Evolutionary conservation across 1,140 invertebrate genomes (phyloP).

Genomic region (Babylonia areolata): DNA sequence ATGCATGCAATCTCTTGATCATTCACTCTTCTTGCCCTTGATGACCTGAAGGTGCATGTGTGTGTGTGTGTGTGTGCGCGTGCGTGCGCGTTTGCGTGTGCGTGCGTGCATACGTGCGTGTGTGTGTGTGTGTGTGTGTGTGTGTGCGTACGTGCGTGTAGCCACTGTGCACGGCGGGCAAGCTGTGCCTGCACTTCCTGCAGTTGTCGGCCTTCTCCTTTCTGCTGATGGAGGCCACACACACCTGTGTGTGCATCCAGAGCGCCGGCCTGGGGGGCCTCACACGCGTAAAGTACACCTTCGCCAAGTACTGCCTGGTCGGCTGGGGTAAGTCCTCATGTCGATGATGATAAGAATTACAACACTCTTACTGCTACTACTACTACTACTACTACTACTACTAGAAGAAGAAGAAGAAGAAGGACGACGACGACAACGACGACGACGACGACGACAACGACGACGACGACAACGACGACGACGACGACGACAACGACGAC

Average conservation of each 20-base stretch:
- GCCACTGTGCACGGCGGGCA: constrained; percentile 43
- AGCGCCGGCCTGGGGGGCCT: background rate
- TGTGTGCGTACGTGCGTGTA: constrained; percentile 24
- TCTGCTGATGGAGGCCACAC: constrained; percentile 50
- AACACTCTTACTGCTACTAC: no score
- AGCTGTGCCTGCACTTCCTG: constrained; percentile 48
- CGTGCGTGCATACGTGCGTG: background rate
- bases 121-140: background rate
- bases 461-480: no score
- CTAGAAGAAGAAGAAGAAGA: no score
- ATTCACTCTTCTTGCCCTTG: no score
- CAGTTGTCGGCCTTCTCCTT: constrained; percentile 51
- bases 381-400: no score
- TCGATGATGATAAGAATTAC: no score
- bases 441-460: no score
- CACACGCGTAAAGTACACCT: constrained; percentile 14
- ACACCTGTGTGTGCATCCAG: constrained; percentile 48
- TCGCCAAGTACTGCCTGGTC: constrained; percentile 51
- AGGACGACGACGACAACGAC: no score
- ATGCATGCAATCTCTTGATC: no score
- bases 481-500: no score
- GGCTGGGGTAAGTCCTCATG: constrained; percentile 54
- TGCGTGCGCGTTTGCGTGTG: background rate
- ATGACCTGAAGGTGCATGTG: no score
- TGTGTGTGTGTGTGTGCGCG: no score